phyloP scores from a whole-genome alignment of 1,140 invertebrate species.

The Euschistus heros region DNA sequence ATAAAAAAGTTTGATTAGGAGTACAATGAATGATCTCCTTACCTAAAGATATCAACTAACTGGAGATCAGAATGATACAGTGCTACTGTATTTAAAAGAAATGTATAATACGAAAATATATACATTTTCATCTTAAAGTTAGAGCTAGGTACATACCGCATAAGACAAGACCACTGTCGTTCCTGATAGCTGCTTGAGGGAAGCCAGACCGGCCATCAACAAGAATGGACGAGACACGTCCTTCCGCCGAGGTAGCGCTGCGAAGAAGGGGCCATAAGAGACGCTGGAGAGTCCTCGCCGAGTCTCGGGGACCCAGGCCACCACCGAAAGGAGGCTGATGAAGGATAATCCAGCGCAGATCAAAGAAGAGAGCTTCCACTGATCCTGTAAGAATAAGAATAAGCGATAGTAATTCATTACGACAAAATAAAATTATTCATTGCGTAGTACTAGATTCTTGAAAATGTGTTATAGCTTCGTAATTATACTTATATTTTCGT shows the following conservation, averaged over 20 bases:
- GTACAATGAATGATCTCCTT: too few relatives aligned
- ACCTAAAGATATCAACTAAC: too few relatives aligned
- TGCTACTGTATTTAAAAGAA: too few relatives aligned
- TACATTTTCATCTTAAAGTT: not conserved
- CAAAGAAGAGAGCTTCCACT: not conserved
- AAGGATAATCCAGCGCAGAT: not conserved
- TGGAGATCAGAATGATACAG: too few relatives aligned
- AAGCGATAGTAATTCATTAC: too few relatives aligned
- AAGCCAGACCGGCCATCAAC: not conserved
- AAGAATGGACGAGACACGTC: not conserved
- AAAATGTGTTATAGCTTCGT: too few relatives aligned
- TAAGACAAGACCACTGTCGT: slow-evolving; percentile 8
- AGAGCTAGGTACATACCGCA: not conserved
- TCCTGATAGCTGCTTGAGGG: slow-evolving; percentile 3
- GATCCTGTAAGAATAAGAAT: not conserved
- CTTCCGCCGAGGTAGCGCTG: not conserved
- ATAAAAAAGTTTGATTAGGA: too few relatives aligned
- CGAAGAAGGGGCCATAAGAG: not conserved
- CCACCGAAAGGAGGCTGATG: not conserved
- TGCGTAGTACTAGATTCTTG: too few relatives aligned
- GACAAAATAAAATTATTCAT: too few relatives aligned
- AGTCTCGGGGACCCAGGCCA: not conserved
- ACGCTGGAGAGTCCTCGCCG: too few relatives aligned
- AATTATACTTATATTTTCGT: too few relatives aligned
- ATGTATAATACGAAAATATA: too few relatives aligned